These are phyloP conservation scores for Siderastrea siderea DNA, from an alignment of 92 coral and sea anemone genomes.

Conservation along the genomic window DNA sequence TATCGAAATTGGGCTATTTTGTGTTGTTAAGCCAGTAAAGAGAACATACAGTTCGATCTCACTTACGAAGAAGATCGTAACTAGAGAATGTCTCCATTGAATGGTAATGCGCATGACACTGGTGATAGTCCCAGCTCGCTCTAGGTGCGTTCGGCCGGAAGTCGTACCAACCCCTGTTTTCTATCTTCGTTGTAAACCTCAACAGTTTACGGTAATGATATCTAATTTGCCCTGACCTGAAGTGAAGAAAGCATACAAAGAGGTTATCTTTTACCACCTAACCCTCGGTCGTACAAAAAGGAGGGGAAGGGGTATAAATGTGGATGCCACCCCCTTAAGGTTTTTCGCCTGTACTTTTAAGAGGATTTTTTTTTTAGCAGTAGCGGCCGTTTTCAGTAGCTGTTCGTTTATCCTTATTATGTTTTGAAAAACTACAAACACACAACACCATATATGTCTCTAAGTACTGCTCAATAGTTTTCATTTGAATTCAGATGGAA, in stretches of 20 bases:
- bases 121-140: conserved; percentile 87
- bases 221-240: not conserved
- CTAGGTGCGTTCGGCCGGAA: conserved; percentile 78
- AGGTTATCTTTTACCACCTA: not conserved
- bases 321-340: too few relatives aligned
- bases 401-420: too few relatives aligned
- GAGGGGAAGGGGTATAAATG: too few relatives aligned
- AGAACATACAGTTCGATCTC: not conserved
- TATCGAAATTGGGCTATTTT: too few relatives aligned
- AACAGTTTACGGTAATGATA: conserved; percentile 69
- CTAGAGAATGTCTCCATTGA: conserved; percentile 92
- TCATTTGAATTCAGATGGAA: too few relatives aligned
- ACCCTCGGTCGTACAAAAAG: not conserved
- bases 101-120: conserved; percentile 91
- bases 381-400: too few relatives aligned
- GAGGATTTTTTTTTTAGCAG: too few relatives aligned
- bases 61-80: conserved; percentile 91
- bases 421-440: too few relatives aligned
- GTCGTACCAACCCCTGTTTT: conserved; percentile 86
- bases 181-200: conserved; percentile 84
- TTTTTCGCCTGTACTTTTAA: too few relatives aligned
- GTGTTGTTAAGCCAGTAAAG: not conserved
- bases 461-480: too few relatives aligned
- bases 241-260: not conserved
- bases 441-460: too few relatives aligned